These are phyloP conservation scores for Microctonus aethiopoides DNA, from an alignment of 2,888 invertebrate species.

Conservation along the genomic window DNA sequence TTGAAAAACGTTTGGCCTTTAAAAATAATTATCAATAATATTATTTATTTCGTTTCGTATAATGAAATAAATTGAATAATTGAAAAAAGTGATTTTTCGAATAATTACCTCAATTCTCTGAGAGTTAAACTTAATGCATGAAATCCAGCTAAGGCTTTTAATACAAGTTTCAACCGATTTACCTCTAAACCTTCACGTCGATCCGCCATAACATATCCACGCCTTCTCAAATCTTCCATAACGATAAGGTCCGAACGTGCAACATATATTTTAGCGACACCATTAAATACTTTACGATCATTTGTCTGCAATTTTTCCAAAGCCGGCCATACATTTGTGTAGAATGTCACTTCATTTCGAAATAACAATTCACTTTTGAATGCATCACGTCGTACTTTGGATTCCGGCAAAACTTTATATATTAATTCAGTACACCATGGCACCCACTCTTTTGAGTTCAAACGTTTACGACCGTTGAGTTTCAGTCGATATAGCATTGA, in stretches of 20 bases:
- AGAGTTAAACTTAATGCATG: slow-evolving; percentile 69
- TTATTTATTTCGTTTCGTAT: not conserved
- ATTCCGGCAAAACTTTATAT: slow-evolving; percentile 78
- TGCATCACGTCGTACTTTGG: slow-evolving; percentile 73
- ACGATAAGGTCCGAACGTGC: slow-evolving; percentile 67
- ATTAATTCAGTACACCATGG: slow-evolving; percentile 77
- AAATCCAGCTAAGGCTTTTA: slow-evolving; percentile 67
- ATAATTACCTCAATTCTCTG: slow-evolving; percentile 56
- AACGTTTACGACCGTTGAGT: slow-evolving; percentile 69
- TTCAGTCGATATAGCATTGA: slow-evolving; percentile 78
- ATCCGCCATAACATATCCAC: slow-evolving; percentile 66
- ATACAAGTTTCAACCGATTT: slow-evolving; percentile 62
- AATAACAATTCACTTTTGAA: slow-evolving; percentile 79
- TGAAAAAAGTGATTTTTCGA: not conserved
- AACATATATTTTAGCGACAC: slow-evolving; percentile 60
- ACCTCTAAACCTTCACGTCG: slow-evolving; percentile 63
- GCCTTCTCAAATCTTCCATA: slow-evolving; percentile 67
- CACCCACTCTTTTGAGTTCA: slow-evolving; percentile 64
- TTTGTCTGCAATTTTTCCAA: slow-evolving; percentile 70
- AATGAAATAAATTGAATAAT: not conserved
- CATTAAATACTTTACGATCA: slow-evolving; percentile 53
- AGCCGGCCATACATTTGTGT: slow-evolving; percentile 78
- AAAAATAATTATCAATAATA: slow-evolving; percentile 12
- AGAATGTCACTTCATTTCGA: slow-evolving; percentile 79
- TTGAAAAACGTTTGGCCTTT: slow-evolving; percentile 61